Evolutionary conservation across 2,797 vertebrate species (phyloP), one percentile per base, ranked within the genome.

Genomic region (Anas bernieri): DNA sequence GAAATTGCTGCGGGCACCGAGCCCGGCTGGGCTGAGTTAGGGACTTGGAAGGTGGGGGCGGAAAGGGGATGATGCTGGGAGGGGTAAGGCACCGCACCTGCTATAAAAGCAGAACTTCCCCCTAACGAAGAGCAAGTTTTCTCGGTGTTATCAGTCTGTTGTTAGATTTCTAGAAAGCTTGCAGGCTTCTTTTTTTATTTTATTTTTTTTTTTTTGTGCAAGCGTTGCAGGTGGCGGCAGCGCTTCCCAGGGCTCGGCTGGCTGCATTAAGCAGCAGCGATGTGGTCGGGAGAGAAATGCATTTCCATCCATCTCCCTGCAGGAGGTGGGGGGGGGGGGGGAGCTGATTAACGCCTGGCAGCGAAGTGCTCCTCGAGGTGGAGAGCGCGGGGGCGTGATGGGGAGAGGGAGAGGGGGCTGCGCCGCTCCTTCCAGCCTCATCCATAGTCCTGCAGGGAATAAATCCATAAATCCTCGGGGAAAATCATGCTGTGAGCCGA

Each of bases 231-330:
- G 75, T 2, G 55, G 20, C 28, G 41, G 72, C 50, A 28, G 26
- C 48, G 69, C 37, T 79, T 69, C 79, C 73, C 2, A 2, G 43
- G 56, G 73, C 61, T 63, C 1, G 4, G 58, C 9, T 54, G 83
- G 88, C 8, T 66, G 79, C 86, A 86, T 94, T 83, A 93, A 39
- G 43, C 35, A 28, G 67, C 62, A 46, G 86, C 1, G 3, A 23
- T 41, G 83, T 3, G 88, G 80, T 67, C 55, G 93, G 88, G 78
- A 81, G 78, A 81, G 86, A 69, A 78, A 80, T 50, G 79, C 89
- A 75, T 73, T 83, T 92, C 52, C 92, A 91, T 70, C 92, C 83
- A 73, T 76, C 86, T 90, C 46, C 85, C 82, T 1, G 9, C 69
- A 55, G 78, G 48, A 77, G 45, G 21, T 6, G 37, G 11, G 18